These are phyloP conservation scores for Tribolium castaneum DNA, from an alignment of 1,140 invertebrate genomes.

Conservation along the genomic window DNA sequence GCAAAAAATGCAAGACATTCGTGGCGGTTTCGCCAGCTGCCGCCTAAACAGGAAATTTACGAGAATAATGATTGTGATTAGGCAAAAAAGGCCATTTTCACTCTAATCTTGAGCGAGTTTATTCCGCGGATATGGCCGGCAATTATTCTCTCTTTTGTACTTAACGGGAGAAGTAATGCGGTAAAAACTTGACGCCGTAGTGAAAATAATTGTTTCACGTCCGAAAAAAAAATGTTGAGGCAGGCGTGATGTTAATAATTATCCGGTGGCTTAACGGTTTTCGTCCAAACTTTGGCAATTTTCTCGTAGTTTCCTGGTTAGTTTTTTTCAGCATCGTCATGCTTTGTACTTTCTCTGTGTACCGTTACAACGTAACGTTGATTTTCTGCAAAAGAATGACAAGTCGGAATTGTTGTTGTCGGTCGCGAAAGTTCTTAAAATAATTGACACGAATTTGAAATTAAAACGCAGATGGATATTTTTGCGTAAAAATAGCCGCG, in stretches of 20 bases:
- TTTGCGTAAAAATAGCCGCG: conserved; percentile 8
- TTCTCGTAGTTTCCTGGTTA: neutral
- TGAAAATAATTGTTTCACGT: neutral
- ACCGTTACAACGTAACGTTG: neutral
- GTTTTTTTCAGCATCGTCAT: neutral
- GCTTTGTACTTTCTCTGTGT: conserved; percentile 1
- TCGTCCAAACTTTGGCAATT: neutral
- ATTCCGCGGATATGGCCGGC: neutral
- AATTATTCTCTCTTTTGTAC: conserved; percentile 16
- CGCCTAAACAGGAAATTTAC: neutral
- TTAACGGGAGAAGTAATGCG: conserved; percentile 7
- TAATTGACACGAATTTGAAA: conserved; percentile 20
- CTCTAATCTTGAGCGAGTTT: neutral
- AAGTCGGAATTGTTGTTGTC: neutral
- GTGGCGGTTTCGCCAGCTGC: neutral
- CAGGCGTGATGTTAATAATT: neutral
- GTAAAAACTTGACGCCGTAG: neutral
- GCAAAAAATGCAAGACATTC: neutral
- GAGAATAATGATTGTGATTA: neutral
- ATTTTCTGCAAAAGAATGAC: neutral
- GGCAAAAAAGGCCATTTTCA: neutral
- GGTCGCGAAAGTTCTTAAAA: conserved; percentile 25
- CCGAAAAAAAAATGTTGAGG: neutral
- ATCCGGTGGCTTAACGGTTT: neutral
- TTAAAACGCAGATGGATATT: neutral